Evolutionary conservation across 2,888 invertebrate species (phyloP), one percentile per base, ranked within the genome.

Genomic region (Ptychoptera albimana): DNA sequence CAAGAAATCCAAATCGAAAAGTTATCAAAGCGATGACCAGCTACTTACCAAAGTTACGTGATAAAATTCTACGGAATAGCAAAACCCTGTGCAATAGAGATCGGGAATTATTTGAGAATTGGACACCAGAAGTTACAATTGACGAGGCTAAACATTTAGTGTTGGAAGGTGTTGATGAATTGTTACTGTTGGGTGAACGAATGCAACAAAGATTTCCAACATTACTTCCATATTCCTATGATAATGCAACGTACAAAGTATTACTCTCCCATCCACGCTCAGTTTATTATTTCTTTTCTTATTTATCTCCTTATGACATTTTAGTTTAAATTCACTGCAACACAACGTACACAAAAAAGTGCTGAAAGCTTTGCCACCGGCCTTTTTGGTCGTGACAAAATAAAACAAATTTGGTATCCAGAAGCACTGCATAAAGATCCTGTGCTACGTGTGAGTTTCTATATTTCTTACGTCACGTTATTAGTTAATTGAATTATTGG

Each of bases 241-340:
- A 69, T 52, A 74, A 75, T 57, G 59, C 67, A 32, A 68, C 74
- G 13, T 79, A 73, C 55, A 67, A 67, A 59, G 78, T 77, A 62
- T 6, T n/a, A n/a, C n/a, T n/a, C n/a, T n/a, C n/a, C n/a, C n/a
- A n/a, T n/a, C n/a, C n/a, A n/a, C n/a, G n/a, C n/a, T n/a, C n/a
- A n/a, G n/a, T n/a, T n/a, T n/a, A n/a, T n/a, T n/a, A n/a, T n/a
- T n/a, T n/a, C n/a, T n/a, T n/a, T n/a, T n/a, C n/a, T n/a, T n/a
- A n/a, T n/a, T n/a, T n/a, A n/a, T n/a, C n/a, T n/a, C n/a, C n/a
- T n/a, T n/a, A n/a, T n/a, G n/a, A n/a, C n/a, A n/a, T 58, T 55
- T 49, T 67, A 84, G 78, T 82, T 88, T 56, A 78, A 77, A 54
- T 81, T 75, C 52, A 88, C 88, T 13, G 74, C 77, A 2, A 82